Evolutionary conservation across 2,888 invertebrate genomes (phyloP), one percentile per base, ranked within the genome.

Genomic region (Punctoribates punctum): DNA sequence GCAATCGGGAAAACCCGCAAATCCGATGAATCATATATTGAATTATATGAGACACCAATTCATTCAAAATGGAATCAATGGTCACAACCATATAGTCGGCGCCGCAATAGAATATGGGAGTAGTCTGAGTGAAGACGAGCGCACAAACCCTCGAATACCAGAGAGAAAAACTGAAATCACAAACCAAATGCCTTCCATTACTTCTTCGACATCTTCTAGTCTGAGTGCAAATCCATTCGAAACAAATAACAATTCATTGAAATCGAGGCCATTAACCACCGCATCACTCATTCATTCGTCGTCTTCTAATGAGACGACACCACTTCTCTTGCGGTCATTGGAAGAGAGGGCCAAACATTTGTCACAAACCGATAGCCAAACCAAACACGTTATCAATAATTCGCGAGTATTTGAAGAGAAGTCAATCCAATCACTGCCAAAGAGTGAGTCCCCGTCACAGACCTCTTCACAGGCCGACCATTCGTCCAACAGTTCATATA

Each of bases 131-230:
- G 73, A 73, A 60, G 73, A 57, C 70, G 60, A 54, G 34, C 57
- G 73, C 34, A 38, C 34, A 57, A 46, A 70, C 75, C 75, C 73
- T 11, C 65, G 73, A 11, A 70, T 20, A 20, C n/a, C n/a, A 4
- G 42, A 70, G 1, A 20, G 38, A 4, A 70, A 42, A 8, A 6
- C 23, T 6, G 13, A 38, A 2, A 42, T 5, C 17, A 17, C 42
- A n/a, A 51, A 29, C 51, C 20, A 42, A 15, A 54, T 51, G 20
- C 20, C 57, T 23, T 42, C 73, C 17, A 60, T 38, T 38, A 60
- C 74, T 54, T 57, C 51, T 15, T 74, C 74, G n/a, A 60, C 57
- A 11, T 74, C 74, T 74, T 74, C 74, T 74, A 74, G 74, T 74
- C 74, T 74, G 34, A 74, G 60, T 51, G 20, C 60, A 27, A 57